Conservation (phyloP, 1,140 invertebrate genomes). For the Papilio dardanus region DNA sequence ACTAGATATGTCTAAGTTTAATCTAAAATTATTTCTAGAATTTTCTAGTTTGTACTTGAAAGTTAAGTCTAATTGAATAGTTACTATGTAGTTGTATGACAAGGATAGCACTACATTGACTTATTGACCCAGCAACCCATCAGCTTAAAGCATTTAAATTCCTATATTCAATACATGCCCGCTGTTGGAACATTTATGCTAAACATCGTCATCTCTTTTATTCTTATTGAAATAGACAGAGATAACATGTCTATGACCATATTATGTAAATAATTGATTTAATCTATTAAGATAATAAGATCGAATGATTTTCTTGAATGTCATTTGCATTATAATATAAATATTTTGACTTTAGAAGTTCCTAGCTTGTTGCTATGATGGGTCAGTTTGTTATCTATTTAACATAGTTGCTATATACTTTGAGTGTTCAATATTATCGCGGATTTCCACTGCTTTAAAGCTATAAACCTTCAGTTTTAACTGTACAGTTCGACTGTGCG, state of each 20-base stretch:
- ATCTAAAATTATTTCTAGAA: slow-evolving; percentile 26
- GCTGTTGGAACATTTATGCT: no score
- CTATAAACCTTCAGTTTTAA: no score
- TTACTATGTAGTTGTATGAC: slow-evolving; percentile 47
- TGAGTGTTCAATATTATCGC: no score
- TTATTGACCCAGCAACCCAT: slow-evolving; percentile 66
- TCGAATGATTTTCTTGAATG: slow-evolving; percentile 16
- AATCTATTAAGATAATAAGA: background rate
- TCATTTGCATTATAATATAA: slow-evolving; percentile 14
- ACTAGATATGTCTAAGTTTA: background rate
- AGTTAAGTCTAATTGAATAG: slow-evolving; percentile 21
- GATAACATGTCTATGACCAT: background rate
- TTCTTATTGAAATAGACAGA: background rate
- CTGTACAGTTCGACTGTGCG: no score
- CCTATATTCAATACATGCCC: slow-evolving; percentile 48
- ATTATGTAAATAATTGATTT: slow-evolving; percentile 27
- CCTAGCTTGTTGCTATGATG: slow-evolving; percentile 3
- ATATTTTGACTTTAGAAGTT: background rate
- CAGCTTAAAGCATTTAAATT: slow-evolving; percentile 47
- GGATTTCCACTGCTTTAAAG: no score
- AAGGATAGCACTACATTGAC: slow-evolving; percentile 56
- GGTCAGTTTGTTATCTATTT: background rate
- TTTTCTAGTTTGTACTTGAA: slow-evolving; percentile 35
- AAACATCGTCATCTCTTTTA: background rate
- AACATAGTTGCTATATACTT: background rate